A percentile compares a stretch with the other conserved stretches of the same genome.
Conservation (phyloP, 1,140 invertebrate species). For the Planococcus citri region DNA sequence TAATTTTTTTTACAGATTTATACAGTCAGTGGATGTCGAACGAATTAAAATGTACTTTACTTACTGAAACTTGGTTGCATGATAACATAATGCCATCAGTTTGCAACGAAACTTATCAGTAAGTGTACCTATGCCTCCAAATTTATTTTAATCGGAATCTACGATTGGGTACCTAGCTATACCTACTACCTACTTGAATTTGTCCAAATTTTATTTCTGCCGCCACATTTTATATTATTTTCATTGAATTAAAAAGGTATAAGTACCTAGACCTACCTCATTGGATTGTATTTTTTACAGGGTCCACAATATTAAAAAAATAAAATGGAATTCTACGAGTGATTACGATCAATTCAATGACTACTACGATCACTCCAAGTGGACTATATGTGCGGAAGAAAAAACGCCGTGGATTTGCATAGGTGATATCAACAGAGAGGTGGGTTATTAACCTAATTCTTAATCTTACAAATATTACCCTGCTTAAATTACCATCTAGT, state of each 20-base stretch:
- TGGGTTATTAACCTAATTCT: slow-evolving; percentile 34
- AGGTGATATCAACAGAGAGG: slow-evolving; percentile 84
- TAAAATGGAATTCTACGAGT: neutral
- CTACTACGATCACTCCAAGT: slow-evolving; percentile 76
- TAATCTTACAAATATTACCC: no score
- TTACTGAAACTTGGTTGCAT: neutral
- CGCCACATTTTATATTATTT: no score
- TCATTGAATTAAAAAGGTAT: no score
- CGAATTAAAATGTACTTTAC: neutral
- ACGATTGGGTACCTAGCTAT: no score
- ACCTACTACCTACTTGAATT: neutral
- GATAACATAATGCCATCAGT: neutral
- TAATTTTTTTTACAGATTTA: neutral
- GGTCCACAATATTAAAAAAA: neutral
- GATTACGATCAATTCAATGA: neutral
- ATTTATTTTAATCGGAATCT: no score
- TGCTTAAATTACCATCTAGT: no score
- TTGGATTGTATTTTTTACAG: neutral
- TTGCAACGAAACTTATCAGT: neutral
- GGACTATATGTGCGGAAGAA: slow-evolving; percentile 48
- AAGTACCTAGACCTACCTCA: no score
- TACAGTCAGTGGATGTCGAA: neutral
- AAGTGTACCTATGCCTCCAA: no score
- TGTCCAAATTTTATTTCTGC: neutral
- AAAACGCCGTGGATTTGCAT: slow-evolving; percentile 63